Conservation (phyloP, 2,888 invertebrate species). For the Tipula lateralis region DNA sequence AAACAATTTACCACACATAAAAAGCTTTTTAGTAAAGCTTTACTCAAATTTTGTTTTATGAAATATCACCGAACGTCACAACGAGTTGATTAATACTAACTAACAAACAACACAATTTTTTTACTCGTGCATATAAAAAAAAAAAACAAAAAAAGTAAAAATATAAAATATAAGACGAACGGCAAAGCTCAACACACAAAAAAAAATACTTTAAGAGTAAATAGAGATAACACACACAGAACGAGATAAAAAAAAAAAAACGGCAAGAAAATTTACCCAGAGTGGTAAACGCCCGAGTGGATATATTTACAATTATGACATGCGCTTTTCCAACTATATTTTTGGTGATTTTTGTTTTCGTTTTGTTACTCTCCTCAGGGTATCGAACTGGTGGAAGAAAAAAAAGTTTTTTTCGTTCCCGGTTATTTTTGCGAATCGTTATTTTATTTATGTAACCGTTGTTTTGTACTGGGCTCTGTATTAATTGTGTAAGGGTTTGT, state of each 20-base stretch:
- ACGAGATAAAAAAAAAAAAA: neutral
- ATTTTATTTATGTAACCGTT: too few species aligned
- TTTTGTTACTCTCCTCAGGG: neutral
- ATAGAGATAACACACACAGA: conserved; percentile 1
- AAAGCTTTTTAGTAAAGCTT: neutral
- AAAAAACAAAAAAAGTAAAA: neutral
- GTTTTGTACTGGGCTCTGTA: neutral
- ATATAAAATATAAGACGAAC: neutral
- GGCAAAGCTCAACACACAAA: neutral
- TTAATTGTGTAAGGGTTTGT: neutral
- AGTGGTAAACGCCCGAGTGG: conserved; percentile 24
- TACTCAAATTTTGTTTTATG: neutral
- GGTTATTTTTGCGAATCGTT: neutral
- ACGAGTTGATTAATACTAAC: conserved; percentile 24
- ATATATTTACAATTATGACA: conserved; percentile 19
- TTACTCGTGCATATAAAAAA: neutral
- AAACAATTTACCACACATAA: neutral
- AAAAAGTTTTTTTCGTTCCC: neutral
- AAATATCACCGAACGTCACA: neutral
- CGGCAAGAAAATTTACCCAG: neutral
- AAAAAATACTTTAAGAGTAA: neutral
- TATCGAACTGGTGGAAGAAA: neutral
- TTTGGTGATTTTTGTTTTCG: neutral
- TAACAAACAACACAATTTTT: neutral
- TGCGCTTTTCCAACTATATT: conserved; percentile 15